phyloP scores from a whole-genome alignment of 2,888 invertebrate species.

The Rhorus exstirpatorius region DNA sequence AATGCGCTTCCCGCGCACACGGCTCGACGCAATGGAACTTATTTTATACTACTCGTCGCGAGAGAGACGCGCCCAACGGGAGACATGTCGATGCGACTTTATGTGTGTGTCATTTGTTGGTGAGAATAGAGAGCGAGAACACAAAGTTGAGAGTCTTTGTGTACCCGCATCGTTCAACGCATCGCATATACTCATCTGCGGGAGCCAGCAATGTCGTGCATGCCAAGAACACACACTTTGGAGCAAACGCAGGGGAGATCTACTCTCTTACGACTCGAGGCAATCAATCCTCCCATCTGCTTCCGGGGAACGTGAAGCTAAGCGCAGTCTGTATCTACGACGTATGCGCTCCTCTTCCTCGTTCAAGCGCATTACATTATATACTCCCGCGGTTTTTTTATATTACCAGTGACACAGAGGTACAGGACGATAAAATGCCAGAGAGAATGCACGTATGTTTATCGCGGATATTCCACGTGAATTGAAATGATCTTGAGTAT shows the following conservation, averaged over 20 bases:
- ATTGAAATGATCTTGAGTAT: no score
- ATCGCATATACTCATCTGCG: slow-evolving; percentile 14
- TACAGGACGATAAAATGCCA: not conserved
- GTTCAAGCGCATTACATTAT: slow-evolving; percentile 27
- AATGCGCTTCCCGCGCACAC: slow-evolving; percentile 45
- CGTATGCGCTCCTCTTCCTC: not conserved
- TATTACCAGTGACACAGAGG: slow-evolving; percentile 4
- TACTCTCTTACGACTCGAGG: slow-evolving; percentile 13
- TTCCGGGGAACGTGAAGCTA: slow-evolving; percentile 55
- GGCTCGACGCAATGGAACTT: no score
- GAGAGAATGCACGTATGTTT: no score
- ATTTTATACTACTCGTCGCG: no score
- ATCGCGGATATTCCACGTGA: no score
- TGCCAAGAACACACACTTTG: slow-evolving; percentile 17
- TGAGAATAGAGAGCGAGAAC: not conserved
- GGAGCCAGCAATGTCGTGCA: slow-evolving; percentile 14
- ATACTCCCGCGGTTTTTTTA: slow-evolving; percentile 12
- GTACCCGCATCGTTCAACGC: slow-evolving; percentile 44
- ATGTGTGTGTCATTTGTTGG: not conserved
- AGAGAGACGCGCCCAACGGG: slow-evolving; percentile 25
- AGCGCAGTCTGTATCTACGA: slow-evolving; percentile 31
- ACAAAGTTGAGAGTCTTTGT: slow-evolving; percentile 37
- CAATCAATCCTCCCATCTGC: slow-evolving; percentile 68
- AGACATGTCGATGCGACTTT: not conserved
- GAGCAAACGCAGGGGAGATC: slow-evolving; percentile 24